Percentiles rank a stretch among this genome's conserved stretches.
Conservation (phyloP, 2,113 vertebrate species). For the Phalacrocorax carbo region DNA sequence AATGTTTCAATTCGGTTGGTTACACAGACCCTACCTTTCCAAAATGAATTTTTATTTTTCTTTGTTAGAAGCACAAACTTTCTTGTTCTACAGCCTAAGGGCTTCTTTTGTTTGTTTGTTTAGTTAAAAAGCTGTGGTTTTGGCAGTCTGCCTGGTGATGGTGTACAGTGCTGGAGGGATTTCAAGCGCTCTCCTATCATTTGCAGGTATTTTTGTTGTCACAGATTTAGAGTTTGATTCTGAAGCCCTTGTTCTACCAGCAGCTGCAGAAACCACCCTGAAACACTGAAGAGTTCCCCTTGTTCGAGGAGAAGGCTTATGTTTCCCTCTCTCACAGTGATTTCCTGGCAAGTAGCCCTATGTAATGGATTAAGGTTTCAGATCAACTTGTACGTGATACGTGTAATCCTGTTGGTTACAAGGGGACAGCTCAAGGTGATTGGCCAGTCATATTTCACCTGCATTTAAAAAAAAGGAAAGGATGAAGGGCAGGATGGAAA, state of each 20-base stretch:
- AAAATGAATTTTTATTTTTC: background rate
- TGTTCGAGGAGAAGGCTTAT: rapidly evolving
- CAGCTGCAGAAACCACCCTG: background rate
- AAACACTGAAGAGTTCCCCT: background rate
- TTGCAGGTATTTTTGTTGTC: background rate
- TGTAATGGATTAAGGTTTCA: background rate
- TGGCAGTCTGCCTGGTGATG: slow-evolving; percentile 44
- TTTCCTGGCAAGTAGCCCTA: background rate
- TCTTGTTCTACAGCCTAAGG: slow-evolving; percentile 39
- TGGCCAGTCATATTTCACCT: rapidly evolving
- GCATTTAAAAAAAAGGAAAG: rapidly evolving
- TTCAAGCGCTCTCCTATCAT: background rate
- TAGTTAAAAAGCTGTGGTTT: slow-evolving; percentile 44
- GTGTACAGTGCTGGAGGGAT: background rate
- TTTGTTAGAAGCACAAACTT: slow-evolving; percentile 49
- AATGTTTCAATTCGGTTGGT: background rate
- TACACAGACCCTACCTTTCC: slow-evolving; percentile 44
- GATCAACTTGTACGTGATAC: rapidly evolving
- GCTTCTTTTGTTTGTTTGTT: slow-evolving; percentile 46
- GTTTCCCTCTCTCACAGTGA: background rate
- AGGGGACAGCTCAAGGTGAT: background rate
- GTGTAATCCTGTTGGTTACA: background rate
- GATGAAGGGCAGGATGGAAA: background rate
- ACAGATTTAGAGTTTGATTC: background rate
- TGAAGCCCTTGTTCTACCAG: background rate